These are phyloP conservation scores for Ibidorhyncha struthersii DNA, from an alignment of 2,113 vertebrate species.

Conservation along the genomic window DNA sequence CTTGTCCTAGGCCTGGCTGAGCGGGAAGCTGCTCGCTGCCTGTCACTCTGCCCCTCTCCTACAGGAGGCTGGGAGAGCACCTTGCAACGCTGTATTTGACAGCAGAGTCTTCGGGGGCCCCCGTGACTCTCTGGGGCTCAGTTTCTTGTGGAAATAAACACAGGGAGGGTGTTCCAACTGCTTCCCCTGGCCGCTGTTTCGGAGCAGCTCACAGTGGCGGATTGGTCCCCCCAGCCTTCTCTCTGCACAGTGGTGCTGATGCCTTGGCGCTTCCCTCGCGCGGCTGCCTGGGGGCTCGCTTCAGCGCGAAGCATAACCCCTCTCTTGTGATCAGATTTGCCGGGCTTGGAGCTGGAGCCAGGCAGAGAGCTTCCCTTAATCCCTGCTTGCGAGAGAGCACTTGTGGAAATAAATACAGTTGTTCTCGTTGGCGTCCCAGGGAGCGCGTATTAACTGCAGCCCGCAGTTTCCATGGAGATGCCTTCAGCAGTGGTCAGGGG, in stretches of 20 bases:
- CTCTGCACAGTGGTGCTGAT: neutral
- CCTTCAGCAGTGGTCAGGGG: neutral
- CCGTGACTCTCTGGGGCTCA: neutral
- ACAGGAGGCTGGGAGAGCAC: rapidly evolving
- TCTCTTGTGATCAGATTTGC: neutral
- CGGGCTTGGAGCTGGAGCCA: neutral
- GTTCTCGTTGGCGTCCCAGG: neutral
- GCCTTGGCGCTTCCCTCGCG: rapidly evolving
- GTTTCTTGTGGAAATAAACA: neutral
- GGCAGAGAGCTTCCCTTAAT: neutral
- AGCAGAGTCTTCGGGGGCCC: neutral
- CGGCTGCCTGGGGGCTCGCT: neutral
- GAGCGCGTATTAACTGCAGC: neutral
- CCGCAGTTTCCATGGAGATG: neutral
- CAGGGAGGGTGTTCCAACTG: neutral
- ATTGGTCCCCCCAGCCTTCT: no score
- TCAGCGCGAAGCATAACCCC: rapidly evolving
- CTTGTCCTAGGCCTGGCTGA: neutral
- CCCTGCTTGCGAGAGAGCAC: neutral
- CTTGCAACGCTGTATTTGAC: neutral
- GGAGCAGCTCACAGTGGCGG: neutral
- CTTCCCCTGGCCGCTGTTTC: neutral
- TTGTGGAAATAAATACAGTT: neutral
- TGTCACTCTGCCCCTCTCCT: rapidly evolving
- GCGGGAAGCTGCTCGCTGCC: neutral